A percentile compares a stretch with the other conserved stretches of the same genome.
phyloP scores from a whole-genome alignment of 2,113 vertebrate genomes.

The Mastomys natalensis region DNA sequence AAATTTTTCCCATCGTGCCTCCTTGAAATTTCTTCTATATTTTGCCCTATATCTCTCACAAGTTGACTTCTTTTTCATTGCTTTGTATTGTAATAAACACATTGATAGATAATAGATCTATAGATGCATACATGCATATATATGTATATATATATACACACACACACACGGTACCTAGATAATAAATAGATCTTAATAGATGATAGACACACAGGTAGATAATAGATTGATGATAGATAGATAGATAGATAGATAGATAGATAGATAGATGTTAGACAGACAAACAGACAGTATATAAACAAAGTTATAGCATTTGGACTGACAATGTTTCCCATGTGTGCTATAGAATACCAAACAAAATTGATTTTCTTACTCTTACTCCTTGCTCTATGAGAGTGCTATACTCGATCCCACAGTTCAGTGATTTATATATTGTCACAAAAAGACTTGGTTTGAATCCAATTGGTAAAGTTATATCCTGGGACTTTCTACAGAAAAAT shows the following conservation, averaged over 20 bases:
- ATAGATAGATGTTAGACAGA: neutral
- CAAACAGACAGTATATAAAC: neutral
- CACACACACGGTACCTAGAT: neutral
- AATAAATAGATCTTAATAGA: neutral
- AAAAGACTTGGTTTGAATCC: conserved; percentile 41
- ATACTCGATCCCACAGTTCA: conserved; percentile 44
- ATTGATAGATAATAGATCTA: neutral
- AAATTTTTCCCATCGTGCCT: neutral
- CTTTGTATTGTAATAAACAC: neutral
- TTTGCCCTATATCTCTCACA: neutral
- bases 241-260: neutral
- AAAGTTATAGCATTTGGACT: neutral
- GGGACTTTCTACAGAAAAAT: conserved; percentile 54
- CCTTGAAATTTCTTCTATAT: neutral
- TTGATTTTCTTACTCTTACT: neutral
- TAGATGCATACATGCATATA: neutral
- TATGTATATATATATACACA: neutral
- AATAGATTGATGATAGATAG: neutral
- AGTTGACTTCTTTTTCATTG: neutral
- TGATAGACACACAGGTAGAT: neutral
- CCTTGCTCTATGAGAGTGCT: neutral
- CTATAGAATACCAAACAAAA: neutral
- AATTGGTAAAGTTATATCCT: conserved; percentile 41
- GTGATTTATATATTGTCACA: conserved; percentile 32
- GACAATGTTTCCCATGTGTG: neutral